Evolutionary conservation across 2,888 invertebrate species (phyloP).

Genomic region (Amblyjoppa proteus): DNA sequence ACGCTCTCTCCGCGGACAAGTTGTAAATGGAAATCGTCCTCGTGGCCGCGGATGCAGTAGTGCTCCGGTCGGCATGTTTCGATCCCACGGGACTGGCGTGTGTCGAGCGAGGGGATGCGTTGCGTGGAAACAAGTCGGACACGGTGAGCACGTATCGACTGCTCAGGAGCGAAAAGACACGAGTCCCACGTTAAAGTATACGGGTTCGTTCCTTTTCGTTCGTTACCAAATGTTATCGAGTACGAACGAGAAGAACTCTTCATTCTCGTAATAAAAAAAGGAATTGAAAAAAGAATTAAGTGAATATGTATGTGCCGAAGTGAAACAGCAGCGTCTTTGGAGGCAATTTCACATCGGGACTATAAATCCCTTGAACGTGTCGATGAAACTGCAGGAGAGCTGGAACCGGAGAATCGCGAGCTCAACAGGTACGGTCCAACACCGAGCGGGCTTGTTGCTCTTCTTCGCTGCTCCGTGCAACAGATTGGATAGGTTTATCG

Average conservation of each 20-base stretch:
- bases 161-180: not conserved
- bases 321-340: slow-evolving; percentile 48
- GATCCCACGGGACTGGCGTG: slow-evolving; percentile 46
- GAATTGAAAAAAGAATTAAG: not conserved
- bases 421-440: slow-evolving; percentile 13
- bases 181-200: not conserved
- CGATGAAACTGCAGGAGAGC: slow-evolving; percentile 17
- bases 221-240: not conserved
- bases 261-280: not conserved
- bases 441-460: not conserved
- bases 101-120: not conserved
- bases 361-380: slow-evolving; percentile 66
- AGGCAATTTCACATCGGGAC: slow-evolving; percentile 67
- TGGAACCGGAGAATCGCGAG: slow-evolving; percentile 19
- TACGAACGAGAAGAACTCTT: not conserved
- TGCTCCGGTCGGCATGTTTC: slow-evolving; percentile 15
- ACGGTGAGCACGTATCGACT: not conserved
- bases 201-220: not conserved
- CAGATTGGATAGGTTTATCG: slow-evolving; percentile 7
- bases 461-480: slow-evolving; percentile 3
- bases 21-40: slow-evolving; percentile 73
- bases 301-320: not conserved
- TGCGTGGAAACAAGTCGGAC: slow-evolving; percentile 18
- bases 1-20: slow-evolving; percentile 51
- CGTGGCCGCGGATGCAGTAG: slow-evolving; percentile 18